Evolutionary conservation across 2,113 vertebrate genomes (phyloP), one percentile per base, ranked within the genome.

Genomic region (Probosciger aterrimus): DNA sequence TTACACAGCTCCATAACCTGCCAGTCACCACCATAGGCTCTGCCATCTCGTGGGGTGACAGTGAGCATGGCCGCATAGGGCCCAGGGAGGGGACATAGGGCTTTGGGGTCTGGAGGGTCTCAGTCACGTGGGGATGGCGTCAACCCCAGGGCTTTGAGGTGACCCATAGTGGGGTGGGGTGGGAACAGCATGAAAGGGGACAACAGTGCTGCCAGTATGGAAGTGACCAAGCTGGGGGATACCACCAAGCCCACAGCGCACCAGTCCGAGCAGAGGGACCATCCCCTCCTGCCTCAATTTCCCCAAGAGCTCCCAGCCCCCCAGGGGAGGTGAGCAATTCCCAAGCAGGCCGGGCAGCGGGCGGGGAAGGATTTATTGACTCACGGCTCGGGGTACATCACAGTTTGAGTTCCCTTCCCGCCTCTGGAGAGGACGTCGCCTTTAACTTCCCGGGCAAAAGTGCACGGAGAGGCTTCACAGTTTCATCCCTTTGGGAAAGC

Each of bases 381-480:
- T 86, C 82, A 94, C 88, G 85, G 93, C 93, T 97, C 52, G 3
- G 93, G 92, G 90, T 95, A 97, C 96, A 97, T 96, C 96, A 97
- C 95, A 96, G 95, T 96, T 94, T 84, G 95, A 94, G 86, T 70
- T 93, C 91, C 96, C 91, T 95, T 92, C 95, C 87, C 81, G 0
- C 94, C 96, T 96, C 93, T n/a, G 4, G 75, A 94, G 95, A 94
- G 92, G 89, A 84, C 60, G 10, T 95, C 69, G 47, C 74, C 77
- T 91, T 95, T 91, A 77, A 93, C 88, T 97, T 97, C 97, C 97
- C 82, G 92, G 97, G 96, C 97, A 97, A 98, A 94, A 98, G 97
- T 98, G 98, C 96, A 20, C 96, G 89, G 96, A 98, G 97, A 97
- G 89, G 97, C 97, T 97, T 98, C 98, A 98, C 98, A 98, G 98